A percentile compares a stretch with the other conserved stretches of the same genome.
phyloP scores from a whole-genome alignment of 2,888 invertebrate genomes.

The Meteorus cinctellus region DNA sequence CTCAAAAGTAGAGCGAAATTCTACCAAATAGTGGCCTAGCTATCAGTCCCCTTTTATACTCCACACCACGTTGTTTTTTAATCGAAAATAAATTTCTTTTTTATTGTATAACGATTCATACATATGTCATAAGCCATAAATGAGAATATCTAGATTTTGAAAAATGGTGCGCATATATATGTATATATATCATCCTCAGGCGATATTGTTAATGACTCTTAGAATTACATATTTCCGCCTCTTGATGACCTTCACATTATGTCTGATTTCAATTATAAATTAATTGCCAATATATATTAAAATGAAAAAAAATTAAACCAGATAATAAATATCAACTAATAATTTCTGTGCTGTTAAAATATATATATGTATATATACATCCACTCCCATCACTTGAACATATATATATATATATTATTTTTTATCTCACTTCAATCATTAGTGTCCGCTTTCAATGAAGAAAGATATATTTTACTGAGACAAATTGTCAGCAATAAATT shows the following conservation, averaged over 20 bases:
- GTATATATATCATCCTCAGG: not conserved
- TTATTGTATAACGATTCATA: too few species aligned
- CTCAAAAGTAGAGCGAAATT: too few species aligned
- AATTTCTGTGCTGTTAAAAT: not conserved
- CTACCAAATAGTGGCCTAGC: too few species aligned
- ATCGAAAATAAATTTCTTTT: too few species aligned
- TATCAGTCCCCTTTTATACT: too few species aligned
- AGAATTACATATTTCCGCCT: not conserved
- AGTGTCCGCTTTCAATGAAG: not conserved
- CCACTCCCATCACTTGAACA: too few species aligned
- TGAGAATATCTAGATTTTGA: too few species aligned
- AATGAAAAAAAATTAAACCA: not conserved
- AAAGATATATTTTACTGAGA: not conserved
- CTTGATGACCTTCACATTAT: constrained; percentile 4
- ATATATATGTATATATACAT: not conserved
- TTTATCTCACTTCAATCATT: constrained; percentile 11
- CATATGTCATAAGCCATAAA: too few species aligned
- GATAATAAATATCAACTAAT: constrained; percentile 10
- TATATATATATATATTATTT: not conserved
- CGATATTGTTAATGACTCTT: not conserved
- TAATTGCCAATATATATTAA: constrained; percentile 3
- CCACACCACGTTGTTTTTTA: too few species aligned
- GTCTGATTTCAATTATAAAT: constrained; percentile 16
- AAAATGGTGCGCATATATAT: too few species aligned
- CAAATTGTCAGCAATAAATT: constrained; percentile 5